Percentiles rank a stretch among this genome's conserved stretches.
Evolutionary conservation across 2,113 vertebrate genomes (phyloP).

Genomic region (Megaceryle torquata): DNA sequence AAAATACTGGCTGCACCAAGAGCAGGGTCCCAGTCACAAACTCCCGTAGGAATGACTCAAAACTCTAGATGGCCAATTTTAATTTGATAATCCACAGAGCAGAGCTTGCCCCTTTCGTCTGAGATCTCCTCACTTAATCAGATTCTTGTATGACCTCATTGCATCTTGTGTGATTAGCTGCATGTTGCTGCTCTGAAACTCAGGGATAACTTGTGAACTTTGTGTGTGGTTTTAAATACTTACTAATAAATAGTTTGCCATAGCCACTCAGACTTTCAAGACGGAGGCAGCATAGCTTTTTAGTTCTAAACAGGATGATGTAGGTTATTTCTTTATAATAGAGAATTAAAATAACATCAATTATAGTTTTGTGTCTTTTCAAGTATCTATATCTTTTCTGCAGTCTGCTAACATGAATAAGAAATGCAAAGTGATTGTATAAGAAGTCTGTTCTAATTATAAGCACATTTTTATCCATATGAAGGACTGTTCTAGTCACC

Average conservation of each 20-base stretch:
- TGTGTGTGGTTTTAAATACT: background rate
- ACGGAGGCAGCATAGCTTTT: background rate
- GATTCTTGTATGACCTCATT: background rate
- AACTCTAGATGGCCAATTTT: background rate
- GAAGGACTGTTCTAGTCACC: conserved; percentile 45
- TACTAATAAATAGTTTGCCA: background rate
- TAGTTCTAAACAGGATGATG: background rate
- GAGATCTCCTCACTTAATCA: background rate
- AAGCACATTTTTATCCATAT: conserved; percentile 24
- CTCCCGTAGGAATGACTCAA: background rate
- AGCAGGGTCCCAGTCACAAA: background rate
- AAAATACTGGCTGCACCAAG: background rate
- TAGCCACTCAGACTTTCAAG: background rate
- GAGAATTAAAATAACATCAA: background rate
- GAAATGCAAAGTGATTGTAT: conserved; percentile 9
- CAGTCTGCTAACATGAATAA: background rate
- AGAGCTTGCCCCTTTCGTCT: background rate
- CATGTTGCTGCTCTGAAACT: conserved; percentile 7
- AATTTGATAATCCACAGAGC: background rate
- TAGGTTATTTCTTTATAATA: background rate
- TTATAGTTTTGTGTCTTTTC: background rate
- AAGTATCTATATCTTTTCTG: conserved; percentile 1
- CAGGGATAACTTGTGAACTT: background rate
- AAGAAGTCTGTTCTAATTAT: conserved; percentile 33
- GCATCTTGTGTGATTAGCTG: background rate